Base-by-base conservation (phyloP, 2,113 vertebrate genomes). In the Bos indicus region DNA sequence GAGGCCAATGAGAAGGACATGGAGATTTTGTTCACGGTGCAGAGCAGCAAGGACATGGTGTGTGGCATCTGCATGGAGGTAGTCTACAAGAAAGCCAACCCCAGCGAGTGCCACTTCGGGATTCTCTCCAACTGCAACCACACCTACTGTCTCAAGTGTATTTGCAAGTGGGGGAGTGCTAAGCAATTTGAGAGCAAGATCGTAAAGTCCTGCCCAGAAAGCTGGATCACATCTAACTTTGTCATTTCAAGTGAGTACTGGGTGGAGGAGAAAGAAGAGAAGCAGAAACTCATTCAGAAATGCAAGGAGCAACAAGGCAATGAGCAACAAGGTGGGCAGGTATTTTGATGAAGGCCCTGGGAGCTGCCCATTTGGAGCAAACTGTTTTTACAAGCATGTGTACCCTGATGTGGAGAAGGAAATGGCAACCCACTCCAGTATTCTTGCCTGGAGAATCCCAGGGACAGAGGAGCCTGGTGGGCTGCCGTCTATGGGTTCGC, bases 181-280 rank as follows among this genome's bases (percentile, higher is more conserved):
- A 99, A 99, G 96, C 99, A 99, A 95, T 99, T 99, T 95, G 99
- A 99, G 98, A 99, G 99, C 99, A 99, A 99, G 99, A 99, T 99
- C 97, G 99, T 99, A 99, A 99, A 99, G 99, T 99, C 99, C 98
- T 99, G 99, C 99, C 99, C 99, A 83, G 99, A 99, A 98, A 99
- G 99, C 99, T 99, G 99, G 97, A 99, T 99, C 98, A 99, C 99
- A 83, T 99, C 99, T 98, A 99, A 99, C 98, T 99, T 99, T 99
- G 99, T 99, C 99, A 99, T 99, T 99, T 99, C 99, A 91, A 99
- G 99, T 98, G 99, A 99, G 98, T 99, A 99, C 99, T 99, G 99
- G 99, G 99, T 99, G 98, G 99, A 99, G 97, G 99, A 99, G 96
- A 99, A 99, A 95, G 99, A 99, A 92, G 99, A 99, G 98, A 99